These are phyloP conservation scores for Scopus umbretta DNA, from an alignment of 2,113 vertebrate species.

Conservation along the genomic window DNA sequence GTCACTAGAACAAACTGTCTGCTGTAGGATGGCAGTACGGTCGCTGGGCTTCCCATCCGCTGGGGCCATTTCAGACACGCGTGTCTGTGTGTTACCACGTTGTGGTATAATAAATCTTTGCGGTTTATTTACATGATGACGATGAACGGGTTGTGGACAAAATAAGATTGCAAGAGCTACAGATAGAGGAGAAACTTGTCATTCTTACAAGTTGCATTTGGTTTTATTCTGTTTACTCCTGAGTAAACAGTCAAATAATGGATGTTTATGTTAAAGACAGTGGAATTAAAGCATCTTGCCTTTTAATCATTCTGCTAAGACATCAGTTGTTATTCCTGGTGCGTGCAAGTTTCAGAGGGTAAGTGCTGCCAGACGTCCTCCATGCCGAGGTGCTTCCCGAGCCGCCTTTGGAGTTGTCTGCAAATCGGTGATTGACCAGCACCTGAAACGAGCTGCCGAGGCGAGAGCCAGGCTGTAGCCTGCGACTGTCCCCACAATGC, in stretches of 20 bases:
- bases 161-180: not conserved
- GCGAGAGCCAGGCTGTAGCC: not conserved
- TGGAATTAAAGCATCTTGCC: slow-evolving; percentile 24
- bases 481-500: not conserved
- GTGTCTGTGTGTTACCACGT: not conserved
- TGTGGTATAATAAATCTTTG: not conserved
- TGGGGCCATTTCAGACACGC: not conserved
- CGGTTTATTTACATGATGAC: not conserved
- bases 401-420: not conserved
- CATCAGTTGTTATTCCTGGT: not conserved
- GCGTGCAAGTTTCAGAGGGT: not conserved
- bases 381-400: not conserved
- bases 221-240: not conserved
- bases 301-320: not conserved
- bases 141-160: not conserved
- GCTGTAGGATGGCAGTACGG: not conserved
- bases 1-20: not conserved
- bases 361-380: not conserved
- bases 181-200: not conserved
- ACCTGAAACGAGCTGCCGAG: not conserved
- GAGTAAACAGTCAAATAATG: not conserved
- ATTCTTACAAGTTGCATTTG: not conserved
- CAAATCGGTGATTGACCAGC: not conserved
- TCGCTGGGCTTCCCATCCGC: not conserved
- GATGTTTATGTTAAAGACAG: not conserved